Percentiles rank a stretch among this genome's conserved stretches.
Evolutionary conservation across 64 coral and sea anemone species (phyloP).

Genomic region (Actinia equina): DNA sequence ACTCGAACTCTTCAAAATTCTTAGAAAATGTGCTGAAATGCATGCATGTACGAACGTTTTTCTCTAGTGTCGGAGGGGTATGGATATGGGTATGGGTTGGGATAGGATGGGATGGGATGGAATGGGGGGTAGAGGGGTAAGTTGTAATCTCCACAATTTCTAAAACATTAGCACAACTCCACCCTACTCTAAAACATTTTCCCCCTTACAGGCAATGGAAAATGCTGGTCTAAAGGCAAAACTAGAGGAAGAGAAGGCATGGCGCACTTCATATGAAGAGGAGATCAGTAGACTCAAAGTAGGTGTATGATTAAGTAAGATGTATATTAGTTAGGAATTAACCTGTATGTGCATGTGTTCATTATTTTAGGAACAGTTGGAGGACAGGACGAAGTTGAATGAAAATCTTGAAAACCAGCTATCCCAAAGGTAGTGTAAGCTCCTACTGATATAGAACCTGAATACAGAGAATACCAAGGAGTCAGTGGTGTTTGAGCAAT

Average conservation of each 20-base stretch:
- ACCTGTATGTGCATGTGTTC: neutral
- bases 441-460: neutral
- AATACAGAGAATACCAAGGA: too few relatives aligned
- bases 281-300: conserved; percentile 69
- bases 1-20: too few relatives aligned
- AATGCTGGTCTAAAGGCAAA: conserved; percentile 76
- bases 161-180: too few relatives aligned
- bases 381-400: conserved; percentile 68
- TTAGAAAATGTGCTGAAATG: too few relatives aligned
- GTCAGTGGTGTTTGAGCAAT: too few relatives aligned
- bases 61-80: too few relatives aligned
- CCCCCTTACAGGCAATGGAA: conserved; percentile 48
- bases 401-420: conserved; percentile 80
- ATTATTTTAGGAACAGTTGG: conserved; percentile 66
- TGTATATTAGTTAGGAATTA: neutral
- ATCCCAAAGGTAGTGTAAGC: conserved; percentile 65
- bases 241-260: conserved; percentile 68
- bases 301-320: neutral
- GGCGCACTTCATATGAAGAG: conserved; percentile 39
- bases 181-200: neutral
- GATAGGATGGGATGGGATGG: too few relatives aligned
- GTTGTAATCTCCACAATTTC: too few relatives aligned
- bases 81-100: too few relatives aligned
- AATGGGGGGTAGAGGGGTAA: too few relatives aligned
- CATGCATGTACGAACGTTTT: too few relatives aligned